phyloP scores from a whole-genome alignment of 2,888 invertebrate genomes.

The Leptinotarsa juncta region DNA sequence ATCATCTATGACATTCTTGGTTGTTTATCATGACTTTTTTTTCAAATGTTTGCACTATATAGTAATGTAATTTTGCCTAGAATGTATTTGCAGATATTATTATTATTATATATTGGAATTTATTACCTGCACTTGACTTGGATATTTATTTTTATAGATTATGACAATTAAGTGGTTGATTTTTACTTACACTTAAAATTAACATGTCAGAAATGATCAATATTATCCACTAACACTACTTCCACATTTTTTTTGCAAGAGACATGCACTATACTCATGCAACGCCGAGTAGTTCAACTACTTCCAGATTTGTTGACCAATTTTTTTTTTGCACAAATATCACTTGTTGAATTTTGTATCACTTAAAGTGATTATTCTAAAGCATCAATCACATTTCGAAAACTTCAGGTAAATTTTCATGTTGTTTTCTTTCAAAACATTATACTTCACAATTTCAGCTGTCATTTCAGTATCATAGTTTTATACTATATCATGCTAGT shows the following conservation, averaged over 20 bases:
- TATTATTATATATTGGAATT: no score
- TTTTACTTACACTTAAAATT: background rate
- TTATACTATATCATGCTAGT: background rate
- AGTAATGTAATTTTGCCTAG: no score
- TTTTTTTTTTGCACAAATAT: constrained; percentile 43
- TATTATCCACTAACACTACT: background rate
- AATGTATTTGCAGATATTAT: no score
- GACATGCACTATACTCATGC: constrained; percentile 43
- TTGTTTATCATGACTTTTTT: no score
- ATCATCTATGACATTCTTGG: no score
- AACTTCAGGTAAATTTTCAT: constrained; percentile 49
- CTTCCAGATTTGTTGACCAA: constrained; percentile 33
- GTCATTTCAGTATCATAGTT: background rate
- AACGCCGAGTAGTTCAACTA: constrained; percentile 36
- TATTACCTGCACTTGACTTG: no score
- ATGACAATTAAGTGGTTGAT: background rate
- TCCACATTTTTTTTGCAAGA: constrained; percentile 32
- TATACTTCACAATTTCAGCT: constrained; percentile 41
- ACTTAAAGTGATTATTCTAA: constrained; percentile 51
- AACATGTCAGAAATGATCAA: constrained; percentile 17
- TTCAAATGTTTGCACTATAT: no score
- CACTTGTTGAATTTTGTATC: constrained; percentile 41
- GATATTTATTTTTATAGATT: no score
- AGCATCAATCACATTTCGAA: constrained; percentile 56
- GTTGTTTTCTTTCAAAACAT: constrained; percentile 34